Evolutionary conservation across 2,113 vertebrate genomes (phyloP), one percentile per base, ranked within the genome.

Genomic region (Mus pahari): DNA sequence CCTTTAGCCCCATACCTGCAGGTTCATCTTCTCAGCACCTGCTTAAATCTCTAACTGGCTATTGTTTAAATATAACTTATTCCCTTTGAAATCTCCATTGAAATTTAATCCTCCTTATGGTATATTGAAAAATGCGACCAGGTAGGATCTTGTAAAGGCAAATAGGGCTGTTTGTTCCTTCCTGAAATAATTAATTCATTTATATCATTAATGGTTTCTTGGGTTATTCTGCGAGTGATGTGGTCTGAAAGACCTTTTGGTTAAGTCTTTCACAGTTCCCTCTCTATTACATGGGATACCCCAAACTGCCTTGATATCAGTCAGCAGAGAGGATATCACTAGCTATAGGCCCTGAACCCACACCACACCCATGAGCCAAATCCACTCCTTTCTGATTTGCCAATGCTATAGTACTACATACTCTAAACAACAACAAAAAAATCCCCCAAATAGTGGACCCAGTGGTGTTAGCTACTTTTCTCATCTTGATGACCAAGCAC

Each of bases 31-130:
- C 74, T 19, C 70, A 26, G 88, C 68, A 71, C 73, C 75, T 89
- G 12, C 91, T 96, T 88, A 95, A 95, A 68, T 94, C 94, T 77
- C 95, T 81, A 24, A 60, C 79, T 75, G 96, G n/a, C 45, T 84
- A 10, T 86, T 62, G 8, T 77, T 86, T 78, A 22, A 58, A 33
- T 78, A 48, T 16, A 7, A 6, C 31, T 3, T 48, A 48, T 48
- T 48, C 48, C 45, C 48, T 90, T 31, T 68, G 70, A 84, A 77
- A 45, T 62, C 50, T 22, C 0, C 9, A 10, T 31, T 68, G 31
- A 86, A 84, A 70, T 94, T 58, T 86, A 91, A 66, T 77, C 58
- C n/a, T 31, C 39, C 77, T 75, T 78, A 28, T 77, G 48, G 9
- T 28, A 68, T 75, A 45, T 86, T 86, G 48, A 91, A n/a, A 45